Evolutionary conservation across 2,113 vertebrate genomes (phyloP), one percentile per base, ranked within the genome.

Genomic region (Corythoichthys intestinalis): DNA sequence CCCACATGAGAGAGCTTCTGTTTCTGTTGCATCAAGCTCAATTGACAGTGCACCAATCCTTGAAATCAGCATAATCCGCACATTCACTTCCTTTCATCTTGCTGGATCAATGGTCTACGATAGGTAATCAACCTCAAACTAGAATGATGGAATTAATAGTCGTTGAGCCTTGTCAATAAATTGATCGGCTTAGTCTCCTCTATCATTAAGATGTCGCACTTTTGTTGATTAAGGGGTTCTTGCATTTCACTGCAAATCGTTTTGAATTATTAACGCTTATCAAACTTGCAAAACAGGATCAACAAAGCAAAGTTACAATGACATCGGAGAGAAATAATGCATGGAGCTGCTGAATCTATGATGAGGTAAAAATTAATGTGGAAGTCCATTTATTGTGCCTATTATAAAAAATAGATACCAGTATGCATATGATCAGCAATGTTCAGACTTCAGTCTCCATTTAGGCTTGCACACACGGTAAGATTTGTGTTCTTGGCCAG

Each of bases 101-200:
- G 17, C 41, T 4, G 76, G 84, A 86, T 87, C 83, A 76, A 89
- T 85, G 72, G 37, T 69, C 72, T 81, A 73, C 73, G 64, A 61
- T 71, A 39, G 75, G 67, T n/a, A 6, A 5, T 39, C 52, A 50
- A 49, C 68, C 44, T 0, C 38, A 35, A 47, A 72, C 10, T 39
- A 66, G 76, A 66, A 64, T 64, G 76, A 8, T 8, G 68, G 20
- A 67, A 83, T 76, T 61, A 78, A 81, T 63, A 66, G 69, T 70
- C 74, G 57, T 59, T 72, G 39, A 81, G 70, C n/a, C 7, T 0
- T 1, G 8, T 85, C 80, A 46, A 88, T 85, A 76, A 20, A 85
- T 78, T 3, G 78, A 88, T 74, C 60, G 4, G 47, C 69, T 59
- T 37, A 65, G 76, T 57, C 67, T 72, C 60, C 65, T 85, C 80